A percentile compares a stretch with the other conserved stretches of the same genome.
Conservation (phyloP, 2,797 vertebrate genomes). For the Rallus crepitans region DNA sequence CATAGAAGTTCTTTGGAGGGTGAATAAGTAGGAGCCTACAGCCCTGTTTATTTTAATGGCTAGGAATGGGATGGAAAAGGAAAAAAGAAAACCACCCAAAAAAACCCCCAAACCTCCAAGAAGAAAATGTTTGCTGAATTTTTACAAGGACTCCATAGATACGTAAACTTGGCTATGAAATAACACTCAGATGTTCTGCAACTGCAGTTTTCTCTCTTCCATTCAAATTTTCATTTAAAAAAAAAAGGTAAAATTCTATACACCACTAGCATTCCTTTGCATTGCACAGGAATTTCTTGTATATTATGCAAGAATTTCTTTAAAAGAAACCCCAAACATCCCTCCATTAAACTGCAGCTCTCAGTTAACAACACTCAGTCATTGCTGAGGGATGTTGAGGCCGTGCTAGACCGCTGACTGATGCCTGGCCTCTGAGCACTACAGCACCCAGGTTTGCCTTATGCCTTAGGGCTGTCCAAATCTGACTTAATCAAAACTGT, state of each 20-base stretch:
- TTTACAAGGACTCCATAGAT: neutral
- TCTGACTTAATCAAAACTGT: neutral
- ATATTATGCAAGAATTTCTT: neutral
- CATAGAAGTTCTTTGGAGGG: neutral
- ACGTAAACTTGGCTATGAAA: neutral
- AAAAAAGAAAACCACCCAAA: neutral
- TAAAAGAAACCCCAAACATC: neutral
- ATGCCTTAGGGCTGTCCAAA: neutral
- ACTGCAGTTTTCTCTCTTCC: neutral
- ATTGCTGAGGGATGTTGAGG: neutral
- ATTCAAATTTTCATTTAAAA: neutral
- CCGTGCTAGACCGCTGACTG: neutral
- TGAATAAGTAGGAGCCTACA: neutral
- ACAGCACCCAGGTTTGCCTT: neutral
- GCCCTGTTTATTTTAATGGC: neutral
- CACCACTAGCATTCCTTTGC: neutral
- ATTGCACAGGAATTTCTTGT: neutral
- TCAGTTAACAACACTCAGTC: neutral
- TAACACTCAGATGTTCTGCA: neutral
- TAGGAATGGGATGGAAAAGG: neutral
- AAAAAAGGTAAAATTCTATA: neutral
- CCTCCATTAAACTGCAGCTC: neutral
- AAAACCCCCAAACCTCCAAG: neutral
- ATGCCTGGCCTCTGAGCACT: neutral
- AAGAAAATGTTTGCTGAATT: neutral